phyloP scores from a whole-genome alignment of 2,797 vertebrate species.

The Amazonetta brasiliensis region DNA sequence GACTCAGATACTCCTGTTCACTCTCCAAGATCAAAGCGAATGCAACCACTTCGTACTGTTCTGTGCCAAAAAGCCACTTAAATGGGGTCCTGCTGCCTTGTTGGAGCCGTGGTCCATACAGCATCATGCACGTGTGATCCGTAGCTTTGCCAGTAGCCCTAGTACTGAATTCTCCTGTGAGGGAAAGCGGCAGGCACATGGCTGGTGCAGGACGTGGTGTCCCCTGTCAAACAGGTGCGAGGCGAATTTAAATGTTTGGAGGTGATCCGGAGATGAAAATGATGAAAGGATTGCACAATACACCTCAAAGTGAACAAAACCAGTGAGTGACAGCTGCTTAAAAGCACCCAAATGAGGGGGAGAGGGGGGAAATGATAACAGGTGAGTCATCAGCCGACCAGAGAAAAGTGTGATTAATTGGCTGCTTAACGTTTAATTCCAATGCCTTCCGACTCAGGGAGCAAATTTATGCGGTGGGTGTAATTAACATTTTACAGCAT shows the following conservation, averaged over 20 bases:
- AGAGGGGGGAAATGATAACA: background rate
- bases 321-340: background rate
- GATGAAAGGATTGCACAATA: background rate
- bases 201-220: background rate
- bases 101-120: background rate
- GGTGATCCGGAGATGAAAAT: background rate
- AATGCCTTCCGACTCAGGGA: background rate
- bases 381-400: background rate
- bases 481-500: background rate
- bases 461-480: background rate
- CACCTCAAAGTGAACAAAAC: background rate
- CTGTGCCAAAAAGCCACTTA: background rate
- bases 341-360: background rate
- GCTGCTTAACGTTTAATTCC: background rate
- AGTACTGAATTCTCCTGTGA: background rate
- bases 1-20: background rate
- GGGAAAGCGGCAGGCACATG: background rate
- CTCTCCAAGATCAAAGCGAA: background rate
- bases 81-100: background rate
- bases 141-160: background rate
- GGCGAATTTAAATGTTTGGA: background rate
- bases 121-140: fast-evolving
- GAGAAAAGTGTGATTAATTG: background rate
- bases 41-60: background rate
- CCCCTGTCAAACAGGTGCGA: background rate